phyloP scores from a whole-genome alignment of 1,140 invertebrate species.

The Stegodyphus dumicola region DNA sequence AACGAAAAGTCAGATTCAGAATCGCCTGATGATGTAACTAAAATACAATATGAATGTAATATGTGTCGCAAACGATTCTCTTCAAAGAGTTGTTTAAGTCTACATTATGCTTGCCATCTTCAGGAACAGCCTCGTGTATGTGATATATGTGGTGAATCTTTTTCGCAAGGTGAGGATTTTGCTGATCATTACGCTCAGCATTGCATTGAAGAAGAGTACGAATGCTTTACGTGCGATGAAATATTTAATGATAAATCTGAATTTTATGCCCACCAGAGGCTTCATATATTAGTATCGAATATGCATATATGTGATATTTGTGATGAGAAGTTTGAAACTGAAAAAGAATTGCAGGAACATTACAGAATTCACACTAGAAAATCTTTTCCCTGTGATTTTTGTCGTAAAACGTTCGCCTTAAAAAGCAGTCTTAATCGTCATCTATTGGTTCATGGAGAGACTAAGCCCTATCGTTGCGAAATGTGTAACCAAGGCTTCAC shows the following conservation, averaged over 20 bases:
- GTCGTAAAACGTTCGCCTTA: constrained; percentile 17
- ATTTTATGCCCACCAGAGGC: constrained; percentile 6
- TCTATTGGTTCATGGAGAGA: constrained; percentile 13
- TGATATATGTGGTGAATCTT: constrained; percentile 97
- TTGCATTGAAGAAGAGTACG: constrained; percentile 31
- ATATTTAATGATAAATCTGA: constrained; percentile 22
- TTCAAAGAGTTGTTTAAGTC: constrained; percentile 29
- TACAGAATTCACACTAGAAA: constrained; percentile 12
- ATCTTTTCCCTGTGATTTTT: not conserved
- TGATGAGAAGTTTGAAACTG: not conserved
- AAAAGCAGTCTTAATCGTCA: constrained; percentile 46
- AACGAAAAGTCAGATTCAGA: not conserved
- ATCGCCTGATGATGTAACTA: not conserved
- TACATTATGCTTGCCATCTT: constrained; percentile 37
- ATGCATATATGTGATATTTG: constrained; percentile 15
- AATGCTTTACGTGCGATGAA: constrained; percentile 34
- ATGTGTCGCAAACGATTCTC: constrained; percentile 44
- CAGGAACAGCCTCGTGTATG: constrained; percentile 93
- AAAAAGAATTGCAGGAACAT: constrained; percentile 9
- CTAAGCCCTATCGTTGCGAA: constrained; percentile 42
- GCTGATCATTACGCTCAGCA: constrained; percentile 43
- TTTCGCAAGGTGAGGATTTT: constrained; percentile 71
- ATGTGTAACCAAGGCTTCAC: constrained; percentile 40
- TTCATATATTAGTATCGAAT: not conserved
- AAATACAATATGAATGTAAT: constrained; percentile 14